Evolutionary conservation across 23 tunicate species (phyloP).

Genomic region (Oikopleura dioica): DNA sequence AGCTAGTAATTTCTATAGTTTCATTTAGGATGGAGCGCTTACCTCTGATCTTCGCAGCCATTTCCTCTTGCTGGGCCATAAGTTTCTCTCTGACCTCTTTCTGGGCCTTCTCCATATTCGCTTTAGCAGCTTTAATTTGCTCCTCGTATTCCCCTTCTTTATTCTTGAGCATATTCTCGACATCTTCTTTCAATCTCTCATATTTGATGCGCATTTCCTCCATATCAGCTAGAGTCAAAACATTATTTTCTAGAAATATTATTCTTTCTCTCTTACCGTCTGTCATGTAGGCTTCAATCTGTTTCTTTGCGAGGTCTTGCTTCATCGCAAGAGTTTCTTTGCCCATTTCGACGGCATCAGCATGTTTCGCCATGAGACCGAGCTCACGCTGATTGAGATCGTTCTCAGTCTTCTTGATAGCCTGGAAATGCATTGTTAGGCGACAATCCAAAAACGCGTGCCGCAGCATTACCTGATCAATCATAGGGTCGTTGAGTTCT

Average conservation of each 20-base stretch:
- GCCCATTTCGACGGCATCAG: neutral
- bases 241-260: too few relatives aligned
- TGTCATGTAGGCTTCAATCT: neutral
- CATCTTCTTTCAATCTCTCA: neutral
- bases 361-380: neutral
- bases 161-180: neutral
- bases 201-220: neutral
- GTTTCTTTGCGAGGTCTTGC: constrained; percentile 6
- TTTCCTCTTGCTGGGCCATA: too few relatives aligned
- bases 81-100: neutral
- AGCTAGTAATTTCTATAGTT: too few relatives aligned
- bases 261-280: too few relatives aligned
- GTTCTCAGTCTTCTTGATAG: neutral
- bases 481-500: neutral
- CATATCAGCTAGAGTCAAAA: too few relatives aligned
- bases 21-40: too few relatives aligned
- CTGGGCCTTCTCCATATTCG: neutral
- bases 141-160: neutral
- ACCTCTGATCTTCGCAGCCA: too few relatives aligned
- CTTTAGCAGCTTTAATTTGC: neutral
- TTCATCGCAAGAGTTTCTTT: neutral
- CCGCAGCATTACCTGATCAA: too few relatives aligned
- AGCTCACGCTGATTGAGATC: constrained; percentile 1
- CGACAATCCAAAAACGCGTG: too few relatives aligned
- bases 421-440: too few relatives aligned